phyloP scores from a whole-genome alignment of 92 coral and sea anemone species.

The Pocillopora grandis region DNA sequence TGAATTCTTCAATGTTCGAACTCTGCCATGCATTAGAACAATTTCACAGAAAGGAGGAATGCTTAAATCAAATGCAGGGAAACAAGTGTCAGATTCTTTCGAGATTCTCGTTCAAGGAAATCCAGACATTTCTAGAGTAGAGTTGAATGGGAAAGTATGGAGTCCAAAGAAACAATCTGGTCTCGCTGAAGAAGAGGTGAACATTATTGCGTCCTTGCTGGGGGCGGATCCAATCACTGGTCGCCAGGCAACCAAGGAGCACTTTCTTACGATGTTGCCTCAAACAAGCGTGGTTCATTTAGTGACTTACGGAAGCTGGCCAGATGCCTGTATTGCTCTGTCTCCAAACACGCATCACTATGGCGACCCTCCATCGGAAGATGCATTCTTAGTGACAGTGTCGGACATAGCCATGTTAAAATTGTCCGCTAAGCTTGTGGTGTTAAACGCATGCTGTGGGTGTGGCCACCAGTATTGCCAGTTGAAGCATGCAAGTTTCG shows the following conservation, averaged over 20 bases:
- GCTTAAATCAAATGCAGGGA: neutral
- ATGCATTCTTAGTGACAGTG: slow-evolving; percentile 63
- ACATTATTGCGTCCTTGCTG: slow-evolving; percentile 66
- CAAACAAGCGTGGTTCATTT: slow-evolving; percentile 72
- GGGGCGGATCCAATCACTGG: slow-evolving; percentile 80
- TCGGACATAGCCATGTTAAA: slow-evolving; percentile 62
- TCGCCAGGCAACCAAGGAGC: slow-evolving; percentile 75
- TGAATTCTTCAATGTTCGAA: slow-evolving; percentile 50
- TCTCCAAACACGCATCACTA: slow-evolving; percentile 60
- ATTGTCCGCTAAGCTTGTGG: slow-evolving; percentile 65
- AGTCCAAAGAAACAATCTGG: slow-evolving; percentile 55
- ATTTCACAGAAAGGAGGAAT: slow-evolving; percentile 32
- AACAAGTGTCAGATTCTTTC: neutral
- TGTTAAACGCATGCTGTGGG: slow-evolving; percentile 78
- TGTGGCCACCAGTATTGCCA: slow-evolving; percentile 75
- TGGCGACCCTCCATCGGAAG: slow-evolving; percentile 56
- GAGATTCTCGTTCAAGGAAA: slow-evolving; percentile 72
- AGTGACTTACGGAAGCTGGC: slow-evolving; percentile 80
- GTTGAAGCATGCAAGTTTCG: slow-evolving; percentile 50
- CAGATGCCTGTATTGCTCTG: slow-evolving; percentile 69
- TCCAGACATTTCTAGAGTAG: slow-evolving; percentile 66
- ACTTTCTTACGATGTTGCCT: slow-evolving; percentile 52
- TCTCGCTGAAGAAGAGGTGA: slow-evolving; percentile 79
- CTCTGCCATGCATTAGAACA: slow-evolving; percentile 70
- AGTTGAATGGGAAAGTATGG: slow-evolving; percentile 61